Evolutionary conservation across 2,113 vertebrate genomes (phyloP), one percentile per base, ranked within the genome.

Genomic region (Dipodomys merriami): DNA sequence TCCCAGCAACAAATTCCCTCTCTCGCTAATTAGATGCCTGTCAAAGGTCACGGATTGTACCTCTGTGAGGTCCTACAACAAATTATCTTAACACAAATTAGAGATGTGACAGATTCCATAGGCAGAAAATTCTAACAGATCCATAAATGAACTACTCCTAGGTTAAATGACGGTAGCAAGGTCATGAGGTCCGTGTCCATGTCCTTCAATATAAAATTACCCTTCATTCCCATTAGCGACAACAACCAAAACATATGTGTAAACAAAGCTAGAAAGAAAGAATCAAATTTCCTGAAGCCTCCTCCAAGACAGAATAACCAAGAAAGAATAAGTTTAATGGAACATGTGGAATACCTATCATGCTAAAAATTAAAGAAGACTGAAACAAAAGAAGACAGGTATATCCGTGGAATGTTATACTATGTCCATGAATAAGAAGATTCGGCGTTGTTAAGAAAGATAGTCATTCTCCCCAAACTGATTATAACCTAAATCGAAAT

Each of bases 141-240:
- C 13, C 20, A 68, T 6, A 44, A 68, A 39, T 20, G 22, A 73
- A 19, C 3, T 2, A 35, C 49, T 77, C 57, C 25, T 67, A 73
- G 20, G 65, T 81, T 44, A 89, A 89, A 6, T 91, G 13, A 88
- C 80, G 62, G 87, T 27, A 80, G 25, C 39, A 85, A 88, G 30
- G 6, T 60, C 69, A 25, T 23, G 60, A 23, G 62, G 5, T 64
- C 62, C 62, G 2, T 64, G 62, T 25, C 62, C 23, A 23, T 6
- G 62, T 12, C 19, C 11, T 23, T 64, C 62, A 64, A 64, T 23
- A 64, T 64, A 64, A 64, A 86, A 69, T 29, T 44, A 44, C 53
- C 49, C 29, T 86, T 27, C 60, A 78, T 83, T 86, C 93, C 57
- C 64, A 27, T 25, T 49, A 60, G 30, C 35, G 85, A 27, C 9